Evolutionary conservation across 2,113 vertebrate genomes (phyloP), one percentile per base, ranked within the genome.

Genomic region (mouse (Mus musculus)): DNA sequence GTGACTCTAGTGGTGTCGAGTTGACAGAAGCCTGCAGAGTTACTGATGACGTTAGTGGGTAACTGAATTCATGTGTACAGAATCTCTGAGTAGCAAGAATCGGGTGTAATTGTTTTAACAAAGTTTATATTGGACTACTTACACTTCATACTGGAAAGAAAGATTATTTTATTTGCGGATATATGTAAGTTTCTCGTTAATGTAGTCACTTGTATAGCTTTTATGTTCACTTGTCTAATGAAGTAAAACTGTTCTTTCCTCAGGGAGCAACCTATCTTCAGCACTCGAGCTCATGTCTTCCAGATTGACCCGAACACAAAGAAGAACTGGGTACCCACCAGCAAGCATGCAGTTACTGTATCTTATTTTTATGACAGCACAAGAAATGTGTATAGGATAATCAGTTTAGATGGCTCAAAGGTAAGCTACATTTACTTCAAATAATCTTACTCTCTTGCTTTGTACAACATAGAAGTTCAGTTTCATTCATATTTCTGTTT

Each of bases 291-390:
- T 98, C 99, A 99, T 69, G 99, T 99, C 99, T 99, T 99, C 99
- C 99, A 99, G 98, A 99, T 99, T 90, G 99, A 99, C 98, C 99
- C 99, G 97, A 99, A 99, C 98, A 99, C 99, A 96, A 99, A 99
- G 98, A 99, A 99, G 98, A 99, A 99, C 99, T 99, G 99, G 99
- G 98, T 99, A 98, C 99, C 99, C 97, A 99, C 99, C 98, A 99
- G 99, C 99, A 99, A 99, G 98, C 99, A 99, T 91, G 99, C 99
- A 52, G 99, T 99, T 98, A 99, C 99, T 77, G 99, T 99, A 97
- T 99, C 99, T 98, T 99, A 99, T 98, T 99, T 99, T 98, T 99
- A 99, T 95, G 99, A 99, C 99, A 99, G 99, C 98, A 99, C 99
- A 97, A 99, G 99, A 98, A 99, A 99, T 90, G 99, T 99, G 97